Base-by-base conservation (phyloP, 1,140 invertebrate genomes). In the Batillaria attramentaria region DNA sequence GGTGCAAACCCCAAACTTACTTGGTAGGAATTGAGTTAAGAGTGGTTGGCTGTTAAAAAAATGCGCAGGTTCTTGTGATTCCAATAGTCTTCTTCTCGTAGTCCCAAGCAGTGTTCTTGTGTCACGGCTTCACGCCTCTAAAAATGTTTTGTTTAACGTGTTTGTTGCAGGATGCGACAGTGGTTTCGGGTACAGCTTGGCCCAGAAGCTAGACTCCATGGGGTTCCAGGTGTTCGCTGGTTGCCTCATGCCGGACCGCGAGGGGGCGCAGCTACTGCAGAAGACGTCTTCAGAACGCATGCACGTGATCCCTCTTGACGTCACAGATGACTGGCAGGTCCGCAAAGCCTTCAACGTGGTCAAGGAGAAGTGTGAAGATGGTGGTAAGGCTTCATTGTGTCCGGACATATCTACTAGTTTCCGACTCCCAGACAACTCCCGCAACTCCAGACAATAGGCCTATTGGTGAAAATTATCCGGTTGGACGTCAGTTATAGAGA, bases 161-260 rank as follows among this genome's bases (percentile, higher is more conserved):
- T 24, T 24, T 24, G 6, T 85, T 85, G 33, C 72, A 89, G 88
- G 88, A 70, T 89, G 88, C 81, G 88, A 89, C 80, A 87, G 84
- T 75, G 88, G 88, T 1, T 89, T 89, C 75, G 88, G 89, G 8
- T 78, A 89, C 69, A 79, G 86, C 31, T 82, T 92, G 35, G 92
- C 92, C 0, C 79, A 80, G 13, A 83, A 87, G 24, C 83, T 93
- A 41, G 89, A 91, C 79, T 41, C 69, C 20, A 77, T 87, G 43
- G 92, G 92, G 1, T 91, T 90, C 72, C 83, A 87, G 41, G 92
- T 93, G 16, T 92, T 89, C 79, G 95, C 95, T 20, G 94, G 94
- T 3, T 95, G 96, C 87, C 91, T 95, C 35, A 85, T 92, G 10
- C 91, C 91, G 0, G 90, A 93, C 33, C 84, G 91, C 0, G 88